Percentiles rank a stretch among this genome's conserved stretches.
Conservation (phyloP, 2,113 vertebrate species). For the Microcebus griseorufus region DNA sequence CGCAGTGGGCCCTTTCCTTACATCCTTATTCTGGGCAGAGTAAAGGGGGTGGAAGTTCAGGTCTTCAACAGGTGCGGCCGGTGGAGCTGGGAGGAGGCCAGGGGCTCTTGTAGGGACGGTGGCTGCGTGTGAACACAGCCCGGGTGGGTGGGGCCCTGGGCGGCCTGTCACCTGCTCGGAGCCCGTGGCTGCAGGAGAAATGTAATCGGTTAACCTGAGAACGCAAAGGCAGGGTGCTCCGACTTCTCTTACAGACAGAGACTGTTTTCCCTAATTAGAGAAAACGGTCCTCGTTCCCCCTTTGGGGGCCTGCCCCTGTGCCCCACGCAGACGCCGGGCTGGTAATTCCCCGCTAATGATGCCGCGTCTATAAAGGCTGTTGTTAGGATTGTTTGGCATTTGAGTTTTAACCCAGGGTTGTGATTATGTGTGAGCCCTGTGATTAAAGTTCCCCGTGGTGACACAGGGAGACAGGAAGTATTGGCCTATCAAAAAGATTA, state of each 20-base stretch:
- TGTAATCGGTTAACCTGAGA: neutral
- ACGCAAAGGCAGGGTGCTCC: accelerated
- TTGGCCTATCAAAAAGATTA: neutral
- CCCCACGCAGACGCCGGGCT: neutral
- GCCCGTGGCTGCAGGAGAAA: neutral
- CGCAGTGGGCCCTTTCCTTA: accelerated
- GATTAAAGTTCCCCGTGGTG: neutral
- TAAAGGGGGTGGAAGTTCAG: accelerated
- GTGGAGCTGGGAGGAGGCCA: neutral
- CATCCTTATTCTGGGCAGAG: neutral
- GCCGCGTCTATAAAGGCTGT: accelerated
- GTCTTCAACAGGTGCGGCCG: accelerated
- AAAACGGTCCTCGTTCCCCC: accelerated
- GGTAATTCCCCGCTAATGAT: neutral
- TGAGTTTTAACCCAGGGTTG: neutral
- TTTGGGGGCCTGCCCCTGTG: accelerated
- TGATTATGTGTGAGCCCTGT: neutral
- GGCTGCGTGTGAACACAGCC: accelerated
- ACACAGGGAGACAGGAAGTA: neutral
- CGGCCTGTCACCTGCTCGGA: neutral
- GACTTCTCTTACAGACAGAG: neutral
- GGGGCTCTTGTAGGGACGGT: neutral
- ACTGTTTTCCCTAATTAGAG: neutral
- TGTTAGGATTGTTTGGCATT: neutral
- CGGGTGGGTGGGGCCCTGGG: neutral